Conservation (phyloP, 2,888 invertebrate genomes). For the Spodoptera picta region DNA sequence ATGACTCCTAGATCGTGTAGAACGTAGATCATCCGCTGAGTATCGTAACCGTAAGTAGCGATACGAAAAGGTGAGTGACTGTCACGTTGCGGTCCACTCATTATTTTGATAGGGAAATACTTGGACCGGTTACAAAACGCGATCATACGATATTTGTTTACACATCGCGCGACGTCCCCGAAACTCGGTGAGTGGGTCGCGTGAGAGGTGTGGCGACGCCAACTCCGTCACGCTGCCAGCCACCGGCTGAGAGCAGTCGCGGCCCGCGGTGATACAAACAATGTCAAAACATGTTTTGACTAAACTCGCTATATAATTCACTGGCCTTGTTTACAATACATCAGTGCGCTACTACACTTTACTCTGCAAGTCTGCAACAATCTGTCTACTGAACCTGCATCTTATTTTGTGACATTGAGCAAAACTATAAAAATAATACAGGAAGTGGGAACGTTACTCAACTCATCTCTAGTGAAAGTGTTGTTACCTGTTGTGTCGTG, state of each 20-base stretch:
- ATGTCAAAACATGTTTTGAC: constrained; percentile 75
- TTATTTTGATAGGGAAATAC: constrained; percentile 46
- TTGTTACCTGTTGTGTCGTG: background rate
- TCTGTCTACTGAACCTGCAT: background rate
- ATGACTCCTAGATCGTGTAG: too few relatives aligned
- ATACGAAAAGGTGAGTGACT: background rate
- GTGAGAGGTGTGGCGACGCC: constrained; percentile 66
- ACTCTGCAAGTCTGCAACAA: background rate
- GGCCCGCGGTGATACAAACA: constrained; percentile 15
- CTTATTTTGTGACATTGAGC: too few relatives aligned
- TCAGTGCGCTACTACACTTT: constrained; percentile 24
- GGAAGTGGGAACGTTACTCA: too few relatives aligned
- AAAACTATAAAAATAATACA: too few relatives aligned
- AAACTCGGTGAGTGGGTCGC: constrained; percentile 61
- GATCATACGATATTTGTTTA: constrained; percentile 82
- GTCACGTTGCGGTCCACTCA: constrained; percentile 4
- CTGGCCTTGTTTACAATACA: constrained; percentile 17
- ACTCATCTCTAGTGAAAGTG: background rate
- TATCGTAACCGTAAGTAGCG: too few relatives aligned
- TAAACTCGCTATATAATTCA: constrained; percentile 64
- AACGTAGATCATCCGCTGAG: too few relatives aligned
- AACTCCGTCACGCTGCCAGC: constrained; percentile 32
- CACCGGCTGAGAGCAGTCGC: constrained; percentile 14
- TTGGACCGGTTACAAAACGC: constrained; percentile 70
- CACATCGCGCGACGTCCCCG: constrained; percentile 50